Evolutionary conservation across 1,140 invertebrate species (phyloP).

Genomic region (Drosophila mauritiana): DNA sequence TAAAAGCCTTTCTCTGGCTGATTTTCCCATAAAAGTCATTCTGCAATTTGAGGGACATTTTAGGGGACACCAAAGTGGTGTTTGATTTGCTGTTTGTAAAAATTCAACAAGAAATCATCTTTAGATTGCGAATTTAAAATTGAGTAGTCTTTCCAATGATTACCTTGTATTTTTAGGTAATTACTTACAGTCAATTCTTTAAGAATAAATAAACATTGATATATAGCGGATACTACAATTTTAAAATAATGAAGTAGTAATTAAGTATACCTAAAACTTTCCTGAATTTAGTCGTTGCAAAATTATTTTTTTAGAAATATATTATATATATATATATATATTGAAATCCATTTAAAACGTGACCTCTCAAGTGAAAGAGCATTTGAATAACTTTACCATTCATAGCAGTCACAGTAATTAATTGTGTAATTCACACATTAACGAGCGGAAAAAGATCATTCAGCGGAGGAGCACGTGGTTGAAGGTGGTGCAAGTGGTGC

Average conservation of each 20-base stretch:
- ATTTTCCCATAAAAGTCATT: constrained; percentile 56
- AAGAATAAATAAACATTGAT: too few species aligned
- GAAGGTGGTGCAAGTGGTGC: constrained; percentile 4
- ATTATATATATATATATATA: too few species aligned
- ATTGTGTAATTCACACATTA: constrained; percentile 68
- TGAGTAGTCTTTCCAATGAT: too few species aligned
- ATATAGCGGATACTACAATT: too few species aligned
- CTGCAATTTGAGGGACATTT: constrained; percentile 38
- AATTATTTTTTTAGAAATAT: too few species aligned
- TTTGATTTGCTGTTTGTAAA: constrained; percentile 35
- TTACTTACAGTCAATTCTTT: too few species aligned
- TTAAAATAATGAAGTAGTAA: too few species aligned
- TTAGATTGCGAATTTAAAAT: too few species aligned
- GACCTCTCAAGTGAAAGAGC: constrained; percentile 5
- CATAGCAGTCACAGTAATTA: constrained; percentile 63
- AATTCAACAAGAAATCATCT: too few species aligned
- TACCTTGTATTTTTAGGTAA: too few species aligned
- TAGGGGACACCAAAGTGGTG: constrained; percentile 3
- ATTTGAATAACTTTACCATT: constrained; percentile 37
- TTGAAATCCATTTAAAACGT: not conserved
- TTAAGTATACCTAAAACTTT: too few species aligned
- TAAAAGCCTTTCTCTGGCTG: constrained; percentile 45
- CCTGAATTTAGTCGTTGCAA: too few species aligned
- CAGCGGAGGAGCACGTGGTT: constrained; percentile 6
- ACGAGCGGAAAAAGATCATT: constrained; percentile 39